phyloP scores from a whole-genome alignment of 2,888 invertebrate genomes.

The Conops quadrifasciatus region DNA sequence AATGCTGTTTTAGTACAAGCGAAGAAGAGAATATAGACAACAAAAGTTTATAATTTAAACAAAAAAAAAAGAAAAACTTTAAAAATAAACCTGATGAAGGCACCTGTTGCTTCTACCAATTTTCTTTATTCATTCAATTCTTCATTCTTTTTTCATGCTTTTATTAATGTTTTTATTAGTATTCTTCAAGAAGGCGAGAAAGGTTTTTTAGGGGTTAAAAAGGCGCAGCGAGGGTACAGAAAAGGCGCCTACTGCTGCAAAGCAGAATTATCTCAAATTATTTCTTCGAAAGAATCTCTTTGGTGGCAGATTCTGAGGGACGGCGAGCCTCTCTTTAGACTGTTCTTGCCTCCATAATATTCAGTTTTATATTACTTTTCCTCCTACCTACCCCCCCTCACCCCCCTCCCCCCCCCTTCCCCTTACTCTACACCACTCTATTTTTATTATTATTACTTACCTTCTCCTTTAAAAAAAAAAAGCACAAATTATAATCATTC shows the following conservation, averaged over 20 bases:
- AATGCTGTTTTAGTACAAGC: no score
- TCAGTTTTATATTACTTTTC: no score
- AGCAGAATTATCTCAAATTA: constrained; percentile 11
- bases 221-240: no score
- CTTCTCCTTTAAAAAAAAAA: not conserved
- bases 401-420: not conserved
- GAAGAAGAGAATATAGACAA: no score
- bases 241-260: not conserved
- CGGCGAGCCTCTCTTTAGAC: no score
- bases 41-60: constrained; percentile 25
- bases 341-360: no score
- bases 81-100: constrained; percentile 31
- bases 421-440: not conserved
- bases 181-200: no score
- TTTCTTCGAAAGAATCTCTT: not conserved
- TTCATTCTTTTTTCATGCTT: no score
- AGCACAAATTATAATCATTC: not conserved
- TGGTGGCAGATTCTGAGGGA: no score
- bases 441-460: not conserved
- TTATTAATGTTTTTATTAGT: no score
- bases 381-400: not conserved
- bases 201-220: no score
- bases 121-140: constrained; percentile 42
- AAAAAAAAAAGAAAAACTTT: constrained; percentile 25
- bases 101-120: constrained; percentile 40